Base-by-base conservation (phyloP, 2,888 invertebrate genomes). In the Sinohyriopsis cumingii region DNA sequence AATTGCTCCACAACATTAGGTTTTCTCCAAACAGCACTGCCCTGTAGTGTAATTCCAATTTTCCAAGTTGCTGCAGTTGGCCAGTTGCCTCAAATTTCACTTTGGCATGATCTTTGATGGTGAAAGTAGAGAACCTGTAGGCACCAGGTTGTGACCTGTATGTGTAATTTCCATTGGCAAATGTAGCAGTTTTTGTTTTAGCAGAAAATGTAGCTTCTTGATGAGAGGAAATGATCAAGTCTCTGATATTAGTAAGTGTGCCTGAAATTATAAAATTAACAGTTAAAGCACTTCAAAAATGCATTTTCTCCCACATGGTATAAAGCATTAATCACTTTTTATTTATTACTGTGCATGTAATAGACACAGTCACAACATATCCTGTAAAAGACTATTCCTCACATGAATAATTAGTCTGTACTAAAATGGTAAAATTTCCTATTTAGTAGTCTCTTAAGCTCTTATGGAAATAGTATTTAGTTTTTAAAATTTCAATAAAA, bases 41-140 rank as follows among this genome's bases (percentile, higher is more conserved):
- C 9, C 74, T 79, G 63, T 84, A 85, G 56, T 82, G 81, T 55
- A 84, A 62, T 60, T 84, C 84, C 60, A 85, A 67, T 5, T 61
- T 66, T 1, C 78, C 80, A 59, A 85, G 74, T 20, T 68, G 60
- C 55, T 84, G 71, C 5, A 63, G 55, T 25, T 77, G 73, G n/a
- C 78, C 71, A 18, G 79, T 69, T 7, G 66, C 71, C 57, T 80
- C 73, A 67, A 85, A 81, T 20, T 63, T 71, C 1, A 81, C 81
- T 19, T 66, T 67, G 12, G 81, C 80, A 68, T 81, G 76, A 67
- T 82, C 83, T 69, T 80, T 77, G 24, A 85, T 68, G 15, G 73
- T 84, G 71, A 85, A 83, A 12, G 69, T 72, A 19, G 79, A 74
- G 71, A 85, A 85, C 57, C 72, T 74, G 73, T 84, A 85, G 5